Base-by-base conservation (phyloP, 2,888 invertebrate genomes). In the Harmothoe impar region DNA sequence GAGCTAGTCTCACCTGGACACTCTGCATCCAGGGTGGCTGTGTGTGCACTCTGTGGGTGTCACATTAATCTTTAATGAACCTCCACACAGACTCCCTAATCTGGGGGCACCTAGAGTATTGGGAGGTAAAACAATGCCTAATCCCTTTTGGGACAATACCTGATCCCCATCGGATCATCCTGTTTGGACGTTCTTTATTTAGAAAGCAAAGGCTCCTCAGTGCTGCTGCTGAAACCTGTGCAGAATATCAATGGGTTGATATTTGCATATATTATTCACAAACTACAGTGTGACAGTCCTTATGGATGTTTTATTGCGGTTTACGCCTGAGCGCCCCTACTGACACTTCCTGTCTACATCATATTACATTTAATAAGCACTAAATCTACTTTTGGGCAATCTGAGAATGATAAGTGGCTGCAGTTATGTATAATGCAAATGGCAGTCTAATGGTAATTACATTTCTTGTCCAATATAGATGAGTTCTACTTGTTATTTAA, bases 341-440 rank as follows among this genome's bases (percentile, higher is more conserved):
- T n/a, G 43, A 43, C 43, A 62, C 62, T 62, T 62, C 62, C 62
- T 62, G 62, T 62, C 62, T n/a, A 62, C n/a, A n/a, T n/a, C 20
- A 62, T 62, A n/a, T 62, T 62, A n/a, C n/a, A 62, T n/a, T 20
- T 62, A n/a, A 62, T 20, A n/a, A 20, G 62, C 62, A 62, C 15
- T 62, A 62, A n/a, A 62, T 62, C 62, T 43, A 43, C 43, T 43
- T 43, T n/a, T 62, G n/a, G 62, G n/a, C n/a, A 62, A 62, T 62
- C 62, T 62, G 20, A n/a, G 62, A 62, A n/a, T n/a, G 20, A 62
- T 20, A 62, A n/a, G 3, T 62, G 23, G 20, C 54, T 52, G 54
- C n/a, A 62, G 15, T 62, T 62, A 62, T 62, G n/a, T 62, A 62
- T 12, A 62, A 5, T 52, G 54, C 54, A 52, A 3, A 62, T 62